phyloP scores from a whole-genome alignment of 2,888 invertebrate genomes.

The Melanostoma mellinum region DNA sequence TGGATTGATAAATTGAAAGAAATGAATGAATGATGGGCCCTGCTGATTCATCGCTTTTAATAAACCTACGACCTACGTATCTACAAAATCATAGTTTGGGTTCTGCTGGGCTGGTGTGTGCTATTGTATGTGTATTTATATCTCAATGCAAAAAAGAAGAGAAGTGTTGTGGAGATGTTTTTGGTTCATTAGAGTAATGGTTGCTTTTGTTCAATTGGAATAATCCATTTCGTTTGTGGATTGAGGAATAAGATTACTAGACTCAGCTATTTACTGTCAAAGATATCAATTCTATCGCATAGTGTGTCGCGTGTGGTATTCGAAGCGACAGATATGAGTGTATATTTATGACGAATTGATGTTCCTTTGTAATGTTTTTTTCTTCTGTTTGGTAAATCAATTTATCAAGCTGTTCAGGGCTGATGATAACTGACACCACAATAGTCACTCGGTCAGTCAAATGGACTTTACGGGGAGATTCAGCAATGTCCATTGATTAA shows the following conservation, averaged over 20 bases:
- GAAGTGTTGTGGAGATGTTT: constrained; percentile 9
- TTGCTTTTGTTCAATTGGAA: constrained; percentile 52
- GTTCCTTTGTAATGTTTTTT: constrained; percentile 11
- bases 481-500: not conserved
- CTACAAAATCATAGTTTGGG: not conserved
- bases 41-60: constrained; percentile 71
- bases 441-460: constrained; percentile 40
- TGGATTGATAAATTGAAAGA: constrained; percentile 61
- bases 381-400: constrained; percentile 29
- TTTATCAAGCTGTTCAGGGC: constrained; percentile 33
- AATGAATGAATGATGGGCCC: constrained; percentile 64
- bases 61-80: constrained; percentile 26
- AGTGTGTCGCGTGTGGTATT: not conserved
- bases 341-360: constrained; percentile 55
- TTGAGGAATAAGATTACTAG: constrained; percentile 7
- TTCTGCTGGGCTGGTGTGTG: not conserved
- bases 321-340: constrained; percentile 3
- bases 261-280: constrained; percentile 28
- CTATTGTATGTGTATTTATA: not conserved
- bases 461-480: constrained; percentile 7
- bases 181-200: constrained; percentile 65
- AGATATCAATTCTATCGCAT: constrained; percentile 25
- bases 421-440: constrained; percentile 36
- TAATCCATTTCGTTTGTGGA: constrained; percentile 56
- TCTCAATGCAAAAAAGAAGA: constrained; percentile 32